Percentiles rank a stretch among this genome's conserved stretches.
Conservation (phyloP, 2,888 invertebrate genomes). For the Eristalis arbustorum region DNA sequence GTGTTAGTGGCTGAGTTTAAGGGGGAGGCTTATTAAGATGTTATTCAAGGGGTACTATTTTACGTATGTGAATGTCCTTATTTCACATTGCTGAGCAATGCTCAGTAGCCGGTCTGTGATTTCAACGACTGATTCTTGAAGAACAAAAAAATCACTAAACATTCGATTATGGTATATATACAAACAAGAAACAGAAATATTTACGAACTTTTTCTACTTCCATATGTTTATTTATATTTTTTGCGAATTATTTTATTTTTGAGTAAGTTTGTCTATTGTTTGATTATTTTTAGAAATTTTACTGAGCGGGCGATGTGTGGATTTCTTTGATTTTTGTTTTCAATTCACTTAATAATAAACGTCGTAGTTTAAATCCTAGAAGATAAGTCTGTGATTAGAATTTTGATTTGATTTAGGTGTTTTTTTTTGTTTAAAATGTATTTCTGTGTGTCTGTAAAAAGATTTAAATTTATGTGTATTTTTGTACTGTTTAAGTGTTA, state of each 20-base stretch:
- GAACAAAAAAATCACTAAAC: not conserved
- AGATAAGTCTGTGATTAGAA: conserved; percentile 55
- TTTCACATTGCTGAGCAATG: conserved; percentile 49
- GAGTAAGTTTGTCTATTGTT: conserved; percentile 30
- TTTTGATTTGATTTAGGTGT: not conserved
- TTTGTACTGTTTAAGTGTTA: conserved; percentile 9
- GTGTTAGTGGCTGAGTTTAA: not conserved
- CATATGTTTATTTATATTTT: not conserved
- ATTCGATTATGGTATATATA: not conserved
- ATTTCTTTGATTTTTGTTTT: conserved; percentile 51
- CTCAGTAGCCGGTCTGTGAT: not conserved
- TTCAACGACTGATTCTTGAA: not conserved
- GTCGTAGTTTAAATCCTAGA: conserved; percentile 79
- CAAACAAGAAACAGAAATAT: conserved; percentile 33
- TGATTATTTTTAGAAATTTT: conserved; percentile 32
- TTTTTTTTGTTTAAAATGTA: not conserved
- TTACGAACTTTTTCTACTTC: conserved; percentile 60
- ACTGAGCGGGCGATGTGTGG: conserved; percentile 43
- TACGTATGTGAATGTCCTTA: conserved; percentile 42
- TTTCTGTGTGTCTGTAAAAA: not conserved
- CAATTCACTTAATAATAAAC: conserved; percentile 77
- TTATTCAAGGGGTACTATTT: not conserved
- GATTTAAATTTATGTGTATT: not conserved
- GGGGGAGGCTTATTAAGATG: not conserved
- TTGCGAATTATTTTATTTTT: conserved; percentile 21